Percentiles rank a stretch among this genome's conserved stretches.
These are phyloP conservation scores for Eristalis pertinax DNA, from an alignment of 2,888 invertebrate genomes.

Conservation along the genomic window DNA sequence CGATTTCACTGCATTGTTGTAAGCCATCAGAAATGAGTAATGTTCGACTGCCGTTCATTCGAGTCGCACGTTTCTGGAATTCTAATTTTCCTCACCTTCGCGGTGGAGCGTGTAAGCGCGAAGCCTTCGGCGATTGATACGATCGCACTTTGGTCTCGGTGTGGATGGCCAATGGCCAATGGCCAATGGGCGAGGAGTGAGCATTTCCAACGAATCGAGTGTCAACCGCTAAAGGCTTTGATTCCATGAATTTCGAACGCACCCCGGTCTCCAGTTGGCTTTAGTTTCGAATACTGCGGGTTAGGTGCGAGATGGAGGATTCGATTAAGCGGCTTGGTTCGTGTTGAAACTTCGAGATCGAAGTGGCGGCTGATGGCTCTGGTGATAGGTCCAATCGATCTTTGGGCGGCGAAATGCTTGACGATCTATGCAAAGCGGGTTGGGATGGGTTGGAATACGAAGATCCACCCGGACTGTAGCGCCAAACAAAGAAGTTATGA, in stretches of 20 bases:
- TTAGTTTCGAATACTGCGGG: neutral
- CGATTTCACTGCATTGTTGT: conserved; percentile 61
- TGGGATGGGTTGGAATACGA: too few species aligned
- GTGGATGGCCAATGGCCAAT: conserved; percentile 16
- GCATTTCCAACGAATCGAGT: conserved; percentile 50
- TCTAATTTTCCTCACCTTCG: conserved; percentile 37
- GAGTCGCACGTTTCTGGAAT: conserved; percentile 68
- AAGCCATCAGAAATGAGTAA: conserved; percentile 67
- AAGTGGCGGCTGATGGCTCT: neutral
- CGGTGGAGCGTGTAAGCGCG: conserved; percentile 21
- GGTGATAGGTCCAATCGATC: neutral
- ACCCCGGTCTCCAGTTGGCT: conserved; percentile 6
- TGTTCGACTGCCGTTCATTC: conserved; percentile 67
- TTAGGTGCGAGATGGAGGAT: conserved; percentile 18
- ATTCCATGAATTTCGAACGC: conserved; percentile 54
- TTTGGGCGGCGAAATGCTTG: neutral
- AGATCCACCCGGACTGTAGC: too few species aligned
- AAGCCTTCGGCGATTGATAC: conserved; percentile 37
- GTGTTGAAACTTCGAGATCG: conserved; percentile 17
- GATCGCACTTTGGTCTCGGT: conserved; percentile 51
- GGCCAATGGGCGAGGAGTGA: neutral
- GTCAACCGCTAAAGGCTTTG: conserved; percentile 47
- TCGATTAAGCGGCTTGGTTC: neutral
- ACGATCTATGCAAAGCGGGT: neutral
- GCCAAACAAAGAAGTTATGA: too few species aligned